Conservation (phyloP, 2,113 vertebrate species). For the Microtus montanus region DNA sequence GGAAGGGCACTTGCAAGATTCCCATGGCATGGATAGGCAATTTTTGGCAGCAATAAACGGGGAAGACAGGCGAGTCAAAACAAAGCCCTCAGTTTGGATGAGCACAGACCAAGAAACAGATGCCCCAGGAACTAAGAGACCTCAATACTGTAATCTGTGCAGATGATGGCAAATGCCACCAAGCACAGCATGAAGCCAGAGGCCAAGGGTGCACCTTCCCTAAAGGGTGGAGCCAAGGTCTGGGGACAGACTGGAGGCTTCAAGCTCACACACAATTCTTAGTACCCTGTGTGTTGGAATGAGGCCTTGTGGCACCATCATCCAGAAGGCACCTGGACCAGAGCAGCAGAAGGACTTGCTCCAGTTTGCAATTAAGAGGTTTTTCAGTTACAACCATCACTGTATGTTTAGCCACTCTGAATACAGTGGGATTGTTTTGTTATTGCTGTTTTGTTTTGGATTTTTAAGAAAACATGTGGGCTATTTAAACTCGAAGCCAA, state of each 20-base stretch:
- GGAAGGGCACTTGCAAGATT: background rate
- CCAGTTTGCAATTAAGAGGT: constrained; percentile 29
- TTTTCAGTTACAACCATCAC: background rate
- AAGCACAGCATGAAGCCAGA: background rate
- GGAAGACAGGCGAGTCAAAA: background rate
- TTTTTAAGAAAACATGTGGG: background rate
- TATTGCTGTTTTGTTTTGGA: background rate
- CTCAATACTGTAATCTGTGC: background rate
- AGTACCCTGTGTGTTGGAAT: background rate
- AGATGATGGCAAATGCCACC: background rate
- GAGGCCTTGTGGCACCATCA: background rate
- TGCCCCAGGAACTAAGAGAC: background rate
- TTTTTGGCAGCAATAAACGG: background rate
- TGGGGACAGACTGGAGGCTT: background rate
- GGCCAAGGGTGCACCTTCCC: too few species aligned
- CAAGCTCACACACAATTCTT: background rate
- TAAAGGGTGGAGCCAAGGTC: background rate
- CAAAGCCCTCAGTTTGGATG: background rate
- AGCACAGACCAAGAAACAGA: background rate
- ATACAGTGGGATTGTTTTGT: background rate
- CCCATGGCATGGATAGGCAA: background rate
- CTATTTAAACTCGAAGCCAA: background rate
- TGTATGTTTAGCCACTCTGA: constrained; percentile 30
- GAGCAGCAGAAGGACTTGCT: background rate
- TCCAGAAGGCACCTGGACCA: background rate